phyloP scores from a whole-genome alignment of 2,797 vertebrate species.

The Cottoperca gobio region DNA sequence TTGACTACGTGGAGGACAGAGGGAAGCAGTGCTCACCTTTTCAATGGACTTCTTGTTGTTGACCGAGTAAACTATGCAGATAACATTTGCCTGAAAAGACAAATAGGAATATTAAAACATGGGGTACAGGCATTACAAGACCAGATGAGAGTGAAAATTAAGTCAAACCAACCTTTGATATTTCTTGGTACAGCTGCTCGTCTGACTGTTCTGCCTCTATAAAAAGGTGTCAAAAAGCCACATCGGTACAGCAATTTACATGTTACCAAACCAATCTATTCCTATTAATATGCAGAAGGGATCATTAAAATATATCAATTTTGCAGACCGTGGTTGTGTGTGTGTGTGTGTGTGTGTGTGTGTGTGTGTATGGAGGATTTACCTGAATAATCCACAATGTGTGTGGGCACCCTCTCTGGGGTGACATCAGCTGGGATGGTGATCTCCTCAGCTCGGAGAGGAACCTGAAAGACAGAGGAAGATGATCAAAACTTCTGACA shows the following conservation, averaged over 20 bases:
- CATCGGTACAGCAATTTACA: neutral
- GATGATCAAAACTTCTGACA: neutral
- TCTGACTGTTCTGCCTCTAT: conserved; percentile 96
- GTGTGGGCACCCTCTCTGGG: conserved; percentile 96
- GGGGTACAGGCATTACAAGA: neutral
- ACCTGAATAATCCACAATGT: conserved; percentile 99
- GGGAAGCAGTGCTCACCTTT: conserved; percentile 74
- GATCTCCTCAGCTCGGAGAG: conserved; percentile 96
- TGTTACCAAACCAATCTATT: neutral
- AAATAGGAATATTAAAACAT: conserved; percentile 7
- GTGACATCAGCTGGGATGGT: conserved; percentile 98
- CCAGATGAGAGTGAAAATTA: neutral
- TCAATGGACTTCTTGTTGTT: conserved; percentile 90
- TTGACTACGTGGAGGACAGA: neutral
- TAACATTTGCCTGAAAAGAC: conserved; percentile 84
- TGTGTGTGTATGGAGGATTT: conserved; percentile 17
- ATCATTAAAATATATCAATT: neutral
- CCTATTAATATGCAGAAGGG: neutral
- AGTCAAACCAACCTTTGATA: conserved; percentile 89
- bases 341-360: neutral
- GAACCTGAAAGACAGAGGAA: conserved; percentile 86
- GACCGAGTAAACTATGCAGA: conserved; percentile 88
- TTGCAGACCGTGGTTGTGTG: neutral
- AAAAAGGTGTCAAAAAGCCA: conserved; percentile 28
- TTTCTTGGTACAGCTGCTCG: conserved; percentile 96